phyloP scores from a whole-genome alignment of 2,888 invertebrate genomes.

The Monopis laevigella region DNA sequence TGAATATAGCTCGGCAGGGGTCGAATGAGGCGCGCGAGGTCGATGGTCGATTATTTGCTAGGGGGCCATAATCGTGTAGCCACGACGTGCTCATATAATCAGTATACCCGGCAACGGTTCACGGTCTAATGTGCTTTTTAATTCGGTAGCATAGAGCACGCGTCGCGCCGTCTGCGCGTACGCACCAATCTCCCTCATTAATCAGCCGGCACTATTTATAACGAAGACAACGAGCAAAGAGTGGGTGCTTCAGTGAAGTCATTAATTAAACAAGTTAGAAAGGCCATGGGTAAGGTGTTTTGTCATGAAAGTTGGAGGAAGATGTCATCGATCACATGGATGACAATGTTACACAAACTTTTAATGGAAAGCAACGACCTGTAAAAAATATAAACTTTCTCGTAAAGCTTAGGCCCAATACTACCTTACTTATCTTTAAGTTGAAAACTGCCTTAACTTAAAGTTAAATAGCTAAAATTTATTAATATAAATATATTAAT shows the following conservation, averaged over 20 bases:
- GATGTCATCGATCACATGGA: too few relatives aligned
- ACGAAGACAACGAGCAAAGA: conserved; percentile 20
- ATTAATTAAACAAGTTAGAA: conserved; percentile 42
- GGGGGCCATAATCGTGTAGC: conserved; percentile 23
- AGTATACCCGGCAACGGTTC: conserved; percentile 8
- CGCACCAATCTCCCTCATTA: conserved; percentile 29
- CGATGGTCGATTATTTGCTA: conserved; percentile 38
- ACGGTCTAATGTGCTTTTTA: conserved; percentile 26
- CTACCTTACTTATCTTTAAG: too few relatives aligned
- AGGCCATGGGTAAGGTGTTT: conserved; percentile 49
- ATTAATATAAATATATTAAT: too few relatives aligned
- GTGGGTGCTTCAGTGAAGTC: conserved; percentile 23
- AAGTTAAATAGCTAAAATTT: too few relatives aligned
- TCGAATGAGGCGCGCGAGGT: conserved; percentile 25
- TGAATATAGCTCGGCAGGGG: too few relatives aligned
- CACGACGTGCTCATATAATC: not conserved
- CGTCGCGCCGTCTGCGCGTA: conserved; percentile 41
- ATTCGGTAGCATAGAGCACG: conserved; percentile 37
- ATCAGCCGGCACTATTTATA: conserved; percentile 43
- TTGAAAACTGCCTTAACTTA: too few relatives aligned
- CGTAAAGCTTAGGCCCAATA: too few relatives aligned
- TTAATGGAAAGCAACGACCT: too few relatives aligned
- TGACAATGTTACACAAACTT: too few relatives aligned
- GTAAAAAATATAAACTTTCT: too few relatives aligned
- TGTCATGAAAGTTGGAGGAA: too few relatives aligned